Percentiles rank a stretch among this genome's conserved stretches.
Conservation (phyloP, 2,113 vertebrate species). For the Platichthys flesus region DNA sequence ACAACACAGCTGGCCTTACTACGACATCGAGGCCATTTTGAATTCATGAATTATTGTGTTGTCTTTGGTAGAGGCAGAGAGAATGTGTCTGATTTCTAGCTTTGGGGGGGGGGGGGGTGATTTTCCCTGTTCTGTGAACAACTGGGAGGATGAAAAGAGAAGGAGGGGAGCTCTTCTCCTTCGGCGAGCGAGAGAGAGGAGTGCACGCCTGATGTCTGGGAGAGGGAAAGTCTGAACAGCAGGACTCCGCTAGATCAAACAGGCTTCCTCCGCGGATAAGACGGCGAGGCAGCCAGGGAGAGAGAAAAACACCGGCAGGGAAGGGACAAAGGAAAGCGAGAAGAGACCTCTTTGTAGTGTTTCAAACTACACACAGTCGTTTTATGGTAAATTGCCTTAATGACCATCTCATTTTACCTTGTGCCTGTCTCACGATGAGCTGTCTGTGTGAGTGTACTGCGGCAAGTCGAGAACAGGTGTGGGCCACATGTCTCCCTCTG, state of each 20-base stretch:
- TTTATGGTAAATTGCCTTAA: slow-evolving; percentile 39
- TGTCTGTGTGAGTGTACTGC: slow-evolving; percentile 11
- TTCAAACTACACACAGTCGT: slow-evolving; percentile 39
- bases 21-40: slow-evolving; percentile 54
- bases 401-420: slow-evolving; percentile 26
- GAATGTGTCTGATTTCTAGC: slow-evolving; percentile 49
- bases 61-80: slow-evolving; percentile 54
- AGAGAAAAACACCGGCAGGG: slow-evolving; percentile 40
- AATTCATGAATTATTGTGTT: slow-evolving; percentile 67
- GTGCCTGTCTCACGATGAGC: slow-evolving; percentile 16
- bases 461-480: slow-evolving; percentile 59
- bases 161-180: slow-evolving; percentile 23
- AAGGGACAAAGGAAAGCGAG: slow-evolving; percentile 39
- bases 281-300: slow-evolving; percentile 37
- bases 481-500: slow-evolving; percentile 57
- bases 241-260: slow-evolving; percentile 75
- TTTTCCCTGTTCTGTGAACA: slow-evolving; percentile 26
- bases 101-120: neutral
- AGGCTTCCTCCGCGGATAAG: slow-evolving; percentile 70
- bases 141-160: slow-evolving; percentile 10
- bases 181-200: slow-evolving; percentile 24
- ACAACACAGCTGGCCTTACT: slow-evolving; percentile 52
- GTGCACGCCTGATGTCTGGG: slow-evolving; percentile 53
- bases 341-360: slow-evolving; percentile 47
- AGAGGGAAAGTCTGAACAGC: slow-evolving; percentile 62